Percentiles rank a stretch among this genome's conserved stretches.
Evolutionary conservation across 2,797 vertebrate genomes (phyloP).

Genomic region (Stomatorhinus walkeri): DNA sequence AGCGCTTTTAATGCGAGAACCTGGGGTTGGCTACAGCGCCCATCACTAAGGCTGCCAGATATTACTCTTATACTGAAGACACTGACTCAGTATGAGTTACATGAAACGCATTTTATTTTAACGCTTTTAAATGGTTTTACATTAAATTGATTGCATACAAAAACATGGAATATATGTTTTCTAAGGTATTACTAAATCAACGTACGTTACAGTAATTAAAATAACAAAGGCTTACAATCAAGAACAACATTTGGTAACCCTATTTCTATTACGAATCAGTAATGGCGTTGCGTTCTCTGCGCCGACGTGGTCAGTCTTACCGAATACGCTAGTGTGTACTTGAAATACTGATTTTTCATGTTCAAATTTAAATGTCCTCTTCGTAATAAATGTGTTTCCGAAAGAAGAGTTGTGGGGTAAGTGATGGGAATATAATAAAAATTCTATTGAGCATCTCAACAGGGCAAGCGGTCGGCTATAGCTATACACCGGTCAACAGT

Average conservation of each 20-base stretch:
- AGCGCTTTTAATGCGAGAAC: not conserved
- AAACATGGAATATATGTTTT: not conserved
- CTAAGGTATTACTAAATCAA: not conserved
- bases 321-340: not conserved
- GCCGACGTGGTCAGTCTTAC: not conserved
- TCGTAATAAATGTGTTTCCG: constrained; percentile 12
- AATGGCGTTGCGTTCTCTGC: not conserved
- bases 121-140: not conserved
- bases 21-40: not conserved
- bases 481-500: not conserved
- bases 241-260: not conserved
- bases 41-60: not conserved
- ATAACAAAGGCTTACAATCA: not conserved
- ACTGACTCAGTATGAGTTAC: not conserved
- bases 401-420: constrained; percentile 18
- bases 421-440: not conserved
- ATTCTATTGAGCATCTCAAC: not conserved
- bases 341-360: constrained; percentile 13
- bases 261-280: not conserved
- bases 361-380: constrained; percentile 20
- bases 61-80: not conserved
- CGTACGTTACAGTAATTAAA: not conserved
- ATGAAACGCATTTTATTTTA: not conserved
- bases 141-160: not conserved
- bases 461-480: not conserved